These are phyloP conservation scores for Pangasius krempfi DNA, from an alignment of 2,797 vertebrate genomes.

Conservation along the genomic window DNA sequence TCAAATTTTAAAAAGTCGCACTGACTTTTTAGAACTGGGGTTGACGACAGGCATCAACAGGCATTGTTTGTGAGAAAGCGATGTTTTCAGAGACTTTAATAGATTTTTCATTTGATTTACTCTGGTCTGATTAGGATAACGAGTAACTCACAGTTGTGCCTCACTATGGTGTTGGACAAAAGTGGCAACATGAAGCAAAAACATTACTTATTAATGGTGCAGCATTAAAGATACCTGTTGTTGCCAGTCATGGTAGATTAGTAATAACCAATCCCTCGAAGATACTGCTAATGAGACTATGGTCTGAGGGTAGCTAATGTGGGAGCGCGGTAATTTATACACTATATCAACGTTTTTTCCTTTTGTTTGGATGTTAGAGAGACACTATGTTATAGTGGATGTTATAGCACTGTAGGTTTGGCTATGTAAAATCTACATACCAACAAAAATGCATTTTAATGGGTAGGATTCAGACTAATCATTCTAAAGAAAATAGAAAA, in stretches of 20 bases:
- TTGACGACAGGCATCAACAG: background rate
- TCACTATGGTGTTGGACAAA: no score
- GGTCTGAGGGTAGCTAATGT: background rate
- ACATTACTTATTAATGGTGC: background rate
- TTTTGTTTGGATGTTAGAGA: background rate
- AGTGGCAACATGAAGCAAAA: background rate
- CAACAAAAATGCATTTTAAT: background rate
- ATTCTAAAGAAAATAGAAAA: background rate
- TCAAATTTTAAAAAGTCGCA: background rate
- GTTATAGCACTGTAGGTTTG: background rate
- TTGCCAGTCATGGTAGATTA: background rate
- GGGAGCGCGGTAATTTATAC: background rate
- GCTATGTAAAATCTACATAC: background rate
- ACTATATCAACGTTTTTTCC: background rate
- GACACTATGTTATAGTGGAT: no score
- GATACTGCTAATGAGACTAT: background rate
- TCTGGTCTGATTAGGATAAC: no score
- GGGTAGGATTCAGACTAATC: background rate
- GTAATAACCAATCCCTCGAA: background rate
- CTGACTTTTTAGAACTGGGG: background rate
- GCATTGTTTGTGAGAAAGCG: no score
- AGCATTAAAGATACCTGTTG: background rate
- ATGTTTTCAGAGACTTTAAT: no score
- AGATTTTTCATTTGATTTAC: no score
- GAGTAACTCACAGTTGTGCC: no score